Conservation (phyloP, 1,140 invertebrate genomes). For the Leptinotarsa texana region DNA sequence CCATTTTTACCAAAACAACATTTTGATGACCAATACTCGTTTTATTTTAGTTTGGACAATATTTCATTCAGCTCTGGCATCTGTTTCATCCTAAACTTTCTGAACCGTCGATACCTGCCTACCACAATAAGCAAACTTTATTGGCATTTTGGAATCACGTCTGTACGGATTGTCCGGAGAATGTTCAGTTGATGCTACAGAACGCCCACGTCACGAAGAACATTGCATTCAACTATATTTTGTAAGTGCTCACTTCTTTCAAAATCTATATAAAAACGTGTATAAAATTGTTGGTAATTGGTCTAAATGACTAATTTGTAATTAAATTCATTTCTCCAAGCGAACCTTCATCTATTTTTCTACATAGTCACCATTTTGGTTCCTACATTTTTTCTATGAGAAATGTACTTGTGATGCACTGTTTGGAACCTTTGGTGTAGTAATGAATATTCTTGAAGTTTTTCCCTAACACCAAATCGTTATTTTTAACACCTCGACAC, state of each 20-base stretch:
- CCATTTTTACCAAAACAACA: too few relatives aligned
- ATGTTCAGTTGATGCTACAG: slow-evolving; percentile 82
- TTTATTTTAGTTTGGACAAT: slow-evolving; percentile 75
- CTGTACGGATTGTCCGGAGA: slow-evolving; percentile 89
- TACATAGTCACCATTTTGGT: too few relatives aligned
- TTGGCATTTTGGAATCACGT: slow-evolving; percentile 92
- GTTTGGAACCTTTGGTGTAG: too few relatives aligned
- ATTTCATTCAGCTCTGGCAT: slow-evolving; percentile 89
- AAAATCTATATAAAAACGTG: background rate
- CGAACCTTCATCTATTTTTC: too few relatives aligned
- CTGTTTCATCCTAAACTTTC: slow-evolving; percentile 92
- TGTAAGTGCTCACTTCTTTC: slow-evolving; percentile 68
- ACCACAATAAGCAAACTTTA: slow-evolving; percentile 93
- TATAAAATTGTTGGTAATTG: too few relatives aligned
- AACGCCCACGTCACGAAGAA: slow-evolving; percentile 87
- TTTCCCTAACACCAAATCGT: too few relatives aligned
- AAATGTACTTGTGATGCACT: too few relatives aligned
- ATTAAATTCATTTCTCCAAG: too few relatives aligned
- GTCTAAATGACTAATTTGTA: too few relatives aligned
- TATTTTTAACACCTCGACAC: too few relatives aligned
- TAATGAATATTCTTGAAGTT: too few relatives aligned
- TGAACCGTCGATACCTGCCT: slow-evolving; percentile 91
- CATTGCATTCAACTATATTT: slow-evolving; percentile 95
- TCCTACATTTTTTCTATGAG: too few relatives aligned
- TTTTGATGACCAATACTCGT: background rate